Evolutionary conservation across 2,888 invertebrate genomes (phyloP), one percentile per base, ranked within the genome.

Genomic region (Mesochorus sp.): DNA sequence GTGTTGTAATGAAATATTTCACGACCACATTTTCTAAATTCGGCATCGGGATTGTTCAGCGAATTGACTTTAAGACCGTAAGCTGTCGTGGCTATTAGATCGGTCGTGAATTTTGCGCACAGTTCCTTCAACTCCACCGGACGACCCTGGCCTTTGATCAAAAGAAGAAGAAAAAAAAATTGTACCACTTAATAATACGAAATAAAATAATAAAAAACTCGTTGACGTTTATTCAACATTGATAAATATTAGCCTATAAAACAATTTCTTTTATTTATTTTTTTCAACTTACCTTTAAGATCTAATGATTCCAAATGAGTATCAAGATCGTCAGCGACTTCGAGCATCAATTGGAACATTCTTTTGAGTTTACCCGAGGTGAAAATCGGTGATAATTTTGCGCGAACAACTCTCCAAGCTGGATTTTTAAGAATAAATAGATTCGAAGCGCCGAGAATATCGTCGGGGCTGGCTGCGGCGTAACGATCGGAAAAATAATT

Each of bases 31-130:
- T 86, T 85, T 0, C 92, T 91, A 68, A 93, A 92, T 44, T 91
- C 89, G 0, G 91, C 88, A 8, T 92, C 85, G 0, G 91, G 90
- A 59, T 91, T 84, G 10, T 87, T 88, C 14, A 92, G 85, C 1
- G 91, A 91, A 76, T 92, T 92, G 0, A 91, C 92, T 61, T 89
- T 87, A 0, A 93, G 85, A 0, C 93, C 93, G 49, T 89, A 93
- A 0, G 92, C 93, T 0, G 92, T 91, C 0, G 91, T 91, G 2
- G 91, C 91, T 71, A 93, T 92, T 0, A 93, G 88, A 79, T 93
- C 93, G 1, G 89, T 90, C 0, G 88, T 86, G 34, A 85, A 88
- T 53, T 83, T 88, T 0, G 86, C 88, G 28, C 81, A 83, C 1
- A 88, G 67, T n/a, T 90, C 88, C 71, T 89, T 90, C 4, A 88